A percentile compares a stretch with the other conserved stretches of the same genome.
Conservation (phyloP, 2,888 invertebrate genomes). For the Epinotia brunnichana region DNA sequence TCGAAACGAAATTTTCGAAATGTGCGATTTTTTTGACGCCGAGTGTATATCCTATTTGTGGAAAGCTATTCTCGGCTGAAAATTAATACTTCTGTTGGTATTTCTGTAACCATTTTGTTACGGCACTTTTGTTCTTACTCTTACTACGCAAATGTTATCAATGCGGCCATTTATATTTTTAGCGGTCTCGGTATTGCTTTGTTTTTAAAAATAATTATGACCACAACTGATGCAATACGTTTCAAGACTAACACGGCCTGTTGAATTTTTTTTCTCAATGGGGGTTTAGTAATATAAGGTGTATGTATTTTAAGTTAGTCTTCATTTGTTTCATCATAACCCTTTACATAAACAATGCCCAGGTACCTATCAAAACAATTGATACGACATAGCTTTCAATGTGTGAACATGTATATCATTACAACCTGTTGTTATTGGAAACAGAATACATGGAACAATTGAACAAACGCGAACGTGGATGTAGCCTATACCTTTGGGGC, state of each 20-base stretch:
- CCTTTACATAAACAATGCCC: neutral
- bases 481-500: neutral
- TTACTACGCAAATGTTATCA: constrained; percentile 17
- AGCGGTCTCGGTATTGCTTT: constrained; percentile 9
- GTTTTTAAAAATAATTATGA: constrained; percentile 7
- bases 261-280: neutral
- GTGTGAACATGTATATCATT: constrained; percentile 16
- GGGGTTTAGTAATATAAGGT: neutral
- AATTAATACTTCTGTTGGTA: neutral
- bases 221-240: neutral
- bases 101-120: neutral
- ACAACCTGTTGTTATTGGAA: constrained; percentile 20
- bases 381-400: constrained; percentile 18
- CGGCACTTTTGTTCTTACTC: neutral
- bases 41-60: neutral
- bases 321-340: too few species aligned
- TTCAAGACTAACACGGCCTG: neutral
- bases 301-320: too few species aligned
- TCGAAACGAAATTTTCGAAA: too few species aligned
- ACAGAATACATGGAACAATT: neutral
- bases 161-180: constrained; percentile 21
- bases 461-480: neutral
- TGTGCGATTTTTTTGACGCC: too few species aligned
- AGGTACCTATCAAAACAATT: constrained; percentile 5
- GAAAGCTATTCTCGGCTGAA: constrained; percentile 2